A percentile compares a stretch with the other conserved stretches of the same genome.
Evolutionary conservation across 2,888 invertebrate genomes (phyloP).

Genomic region (Melanostoma mellinum): DNA sequence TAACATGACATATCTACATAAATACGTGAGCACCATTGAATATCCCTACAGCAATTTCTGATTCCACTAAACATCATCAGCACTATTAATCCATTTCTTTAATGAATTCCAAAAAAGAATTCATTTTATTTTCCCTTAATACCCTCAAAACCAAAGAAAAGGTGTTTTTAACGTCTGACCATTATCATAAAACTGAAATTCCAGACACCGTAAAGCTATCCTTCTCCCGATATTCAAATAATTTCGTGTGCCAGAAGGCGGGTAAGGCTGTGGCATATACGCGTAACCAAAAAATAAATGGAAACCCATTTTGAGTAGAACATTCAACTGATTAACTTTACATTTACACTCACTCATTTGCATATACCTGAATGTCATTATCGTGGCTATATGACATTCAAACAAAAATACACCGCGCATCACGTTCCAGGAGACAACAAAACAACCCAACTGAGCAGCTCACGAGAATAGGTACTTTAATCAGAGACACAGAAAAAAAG

Average conservation of each 20-base stretch:
- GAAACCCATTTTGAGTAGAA: constrained; percentile 41
- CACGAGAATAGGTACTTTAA: constrained; percentile 7
- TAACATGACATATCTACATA: too few relatives aligned
- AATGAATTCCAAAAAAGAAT: constrained; percentile 53
- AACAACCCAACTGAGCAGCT: constrained; percentile 25
- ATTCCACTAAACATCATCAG: constrained; percentile 46
- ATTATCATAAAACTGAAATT: constrained; percentile 69
- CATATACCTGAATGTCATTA: constrained; percentile 58
- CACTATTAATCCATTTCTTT: constrained; percentile 60
- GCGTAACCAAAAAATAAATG: constrained; percentile 1
- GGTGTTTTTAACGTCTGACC: constrained; percentile 61
- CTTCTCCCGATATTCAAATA: constrained; percentile 43
- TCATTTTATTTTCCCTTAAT: constrained; percentile 25
- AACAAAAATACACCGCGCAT: constrained; percentile 55
- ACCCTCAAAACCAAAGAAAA: constrained; percentile 31
- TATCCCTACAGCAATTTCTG: constrained; percentile 23
- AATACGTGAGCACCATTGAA: too few relatives aligned
- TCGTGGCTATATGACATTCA: constrained; percentile 29
- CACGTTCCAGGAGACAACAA: constrained; percentile 2
- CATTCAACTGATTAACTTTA: constrained; percentile 65
- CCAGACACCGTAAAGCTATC: constrained; percentile 55
- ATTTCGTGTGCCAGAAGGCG: constrained; percentile 43
- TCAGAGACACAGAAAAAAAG: constrained; percentile 42
- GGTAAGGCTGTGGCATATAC: background rate
- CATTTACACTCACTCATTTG: constrained; percentile 63